Conservation (phyloP, 2,113 vertebrate genomes). For the Platysternon megacephalum region DNA sequence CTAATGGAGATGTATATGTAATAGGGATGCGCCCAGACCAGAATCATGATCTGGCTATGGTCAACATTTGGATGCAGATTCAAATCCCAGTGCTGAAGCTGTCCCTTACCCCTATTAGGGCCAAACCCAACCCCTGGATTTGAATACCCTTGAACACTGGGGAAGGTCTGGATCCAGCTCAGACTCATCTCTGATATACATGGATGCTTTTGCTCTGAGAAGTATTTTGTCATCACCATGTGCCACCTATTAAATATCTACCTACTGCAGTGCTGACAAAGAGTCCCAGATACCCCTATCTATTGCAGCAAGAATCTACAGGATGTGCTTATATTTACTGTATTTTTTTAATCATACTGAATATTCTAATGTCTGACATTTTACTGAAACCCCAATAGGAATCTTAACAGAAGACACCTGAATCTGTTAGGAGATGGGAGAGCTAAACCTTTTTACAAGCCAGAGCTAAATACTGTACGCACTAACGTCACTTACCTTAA, state of each 20-base stretch:
- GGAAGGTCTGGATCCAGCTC: background rate
- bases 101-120: background rate
- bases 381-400: slow-evolving; percentile 31
- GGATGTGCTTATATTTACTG: slow-evolving; percentile 60
- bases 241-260: background rate
- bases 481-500: slow-evolving; percentile 46
- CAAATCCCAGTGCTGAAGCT: slow-evolving; percentile 27
- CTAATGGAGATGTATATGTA: background rate
- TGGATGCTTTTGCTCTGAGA: background rate
- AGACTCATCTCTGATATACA: background rate
- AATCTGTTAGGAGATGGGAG: slow-evolving; percentile 20
- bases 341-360: slow-evolving; percentile 65
- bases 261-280: slow-evolving; percentile 30
- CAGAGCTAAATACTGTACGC: slow-evolving; percentile 45
- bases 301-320: slow-evolving; percentile 29
- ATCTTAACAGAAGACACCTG: background rate
- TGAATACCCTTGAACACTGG: background rate
- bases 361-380: slow-evolving; percentile 52
- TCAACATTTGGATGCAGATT: background rate
- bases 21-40: background rate
- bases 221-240: background rate
- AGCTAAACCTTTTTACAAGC: slow-evolving; percentile 24
- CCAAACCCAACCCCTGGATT: slow-evolving; percentile 8
- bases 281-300: slow-evolving; percentile 1
- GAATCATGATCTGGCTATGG: background rate